Conservation (phyloP, 2,888 invertebrate species). For the Athetis lepigone region DNA sequence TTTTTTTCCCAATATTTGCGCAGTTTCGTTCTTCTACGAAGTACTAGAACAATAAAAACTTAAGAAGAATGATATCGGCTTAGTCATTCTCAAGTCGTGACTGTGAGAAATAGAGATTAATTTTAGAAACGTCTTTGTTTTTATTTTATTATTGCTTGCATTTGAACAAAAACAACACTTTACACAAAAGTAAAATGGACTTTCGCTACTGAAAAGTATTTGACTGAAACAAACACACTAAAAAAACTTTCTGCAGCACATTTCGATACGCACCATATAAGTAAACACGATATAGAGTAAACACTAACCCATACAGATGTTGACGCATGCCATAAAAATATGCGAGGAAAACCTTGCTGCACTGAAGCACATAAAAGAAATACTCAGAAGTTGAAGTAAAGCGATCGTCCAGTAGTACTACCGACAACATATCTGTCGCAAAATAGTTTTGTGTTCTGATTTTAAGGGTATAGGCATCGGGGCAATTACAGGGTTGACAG, state of each 20-base stretch:
- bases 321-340: constrained; percentile 63
- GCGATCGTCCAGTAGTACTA: too few relatives aligned
- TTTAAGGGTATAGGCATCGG: too few relatives aligned
- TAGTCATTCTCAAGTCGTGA: too few relatives aligned
- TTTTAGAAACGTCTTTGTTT: too few relatives aligned
- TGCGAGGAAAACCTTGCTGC: constrained; percentile 66
- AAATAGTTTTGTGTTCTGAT: too few relatives aligned
- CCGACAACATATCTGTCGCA: too few relatives aligned
- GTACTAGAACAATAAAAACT: too few relatives aligned
- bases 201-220: constrained; percentile 18
- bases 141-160: neutral
- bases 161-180: neutral
- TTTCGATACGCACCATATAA: constrained; percentile 44
- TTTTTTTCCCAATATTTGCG: too few relatives aligned
- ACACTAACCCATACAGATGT: constrained; percentile 51
- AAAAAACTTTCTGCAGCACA: constrained; percentile 32
- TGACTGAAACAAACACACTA: constrained; percentile 1
- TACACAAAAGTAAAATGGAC: neutral
- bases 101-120: too few relatives aligned
- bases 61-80: too few relatives aligned
- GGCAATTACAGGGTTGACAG: too few relatives aligned
- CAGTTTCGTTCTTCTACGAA: too few relatives aligned
- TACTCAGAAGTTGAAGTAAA: constrained; percentile 7
- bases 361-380: constrained; percentile 47
- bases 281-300: constrained; percentile 52